Conservation (phyloP, 2,888 invertebrate species). For the Eupithecia insigniata region DNA sequence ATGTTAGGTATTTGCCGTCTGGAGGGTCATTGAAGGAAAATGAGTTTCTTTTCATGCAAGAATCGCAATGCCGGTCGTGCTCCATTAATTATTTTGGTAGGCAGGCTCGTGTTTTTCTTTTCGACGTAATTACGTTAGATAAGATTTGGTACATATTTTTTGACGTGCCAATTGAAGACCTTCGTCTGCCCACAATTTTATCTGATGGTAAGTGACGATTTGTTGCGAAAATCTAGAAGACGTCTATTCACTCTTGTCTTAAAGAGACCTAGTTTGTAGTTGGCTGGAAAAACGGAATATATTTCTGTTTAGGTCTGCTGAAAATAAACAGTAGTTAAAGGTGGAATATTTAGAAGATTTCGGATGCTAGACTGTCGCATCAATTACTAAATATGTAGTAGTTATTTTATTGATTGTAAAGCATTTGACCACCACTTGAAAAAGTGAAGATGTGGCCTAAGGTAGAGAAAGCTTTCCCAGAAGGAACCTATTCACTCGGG, state of each 20-base stretch:
- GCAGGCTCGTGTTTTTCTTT: background rate
- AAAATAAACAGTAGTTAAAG: too few species aligned
- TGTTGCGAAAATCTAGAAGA: background rate
- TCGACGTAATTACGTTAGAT: background rate
- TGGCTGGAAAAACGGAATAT: too few species aligned
- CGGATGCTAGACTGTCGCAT: background rate
- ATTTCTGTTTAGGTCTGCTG: too few species aligned
- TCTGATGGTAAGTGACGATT: background rate
- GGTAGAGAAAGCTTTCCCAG: too few species aligned
- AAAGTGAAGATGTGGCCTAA: too few species aligned
- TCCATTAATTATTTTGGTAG: conserved; percentile 18
- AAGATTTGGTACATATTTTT: background rate
- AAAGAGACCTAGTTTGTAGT: too few species aligned
- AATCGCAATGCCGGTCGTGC: conserved; percentile 27
- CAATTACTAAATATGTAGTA: background rate
- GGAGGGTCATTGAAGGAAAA: conserved; percentile 4
- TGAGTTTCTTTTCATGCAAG: conserved; percentile 15
- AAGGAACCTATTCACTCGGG: too few species aligned
- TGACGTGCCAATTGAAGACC: background rate
- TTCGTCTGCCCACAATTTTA: background rate
- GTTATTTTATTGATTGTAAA: too few species aligned
- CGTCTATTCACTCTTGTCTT: too few species aligned
- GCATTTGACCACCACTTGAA: too few species aligned
- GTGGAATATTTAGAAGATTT: background rate
- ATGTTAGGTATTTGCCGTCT: conserved; percentile 8